Conservation (phyloP, 2,888 invertebrate genomes). For the Drosophila mimica region DNA sequence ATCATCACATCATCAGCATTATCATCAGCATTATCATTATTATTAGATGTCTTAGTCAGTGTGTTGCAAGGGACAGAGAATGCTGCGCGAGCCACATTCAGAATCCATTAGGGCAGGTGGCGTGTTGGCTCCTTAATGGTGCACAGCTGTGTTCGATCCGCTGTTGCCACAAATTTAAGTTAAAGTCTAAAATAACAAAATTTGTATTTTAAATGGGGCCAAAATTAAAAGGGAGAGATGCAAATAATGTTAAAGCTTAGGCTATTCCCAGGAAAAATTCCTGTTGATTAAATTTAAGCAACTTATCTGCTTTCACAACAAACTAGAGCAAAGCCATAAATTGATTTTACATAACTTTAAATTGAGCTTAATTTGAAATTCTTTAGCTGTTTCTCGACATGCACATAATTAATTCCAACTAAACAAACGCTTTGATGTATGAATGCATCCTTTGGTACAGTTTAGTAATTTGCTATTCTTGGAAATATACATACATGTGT, state of each 20-base stretch:
- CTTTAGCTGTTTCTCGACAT: background rate
- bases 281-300: background rate
- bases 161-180: background rate
- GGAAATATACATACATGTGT: background rate
- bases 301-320: background rate
- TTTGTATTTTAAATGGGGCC: background rate
- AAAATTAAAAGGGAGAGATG: background rate
- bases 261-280: background rate
- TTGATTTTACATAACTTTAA: background rate
- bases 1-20: conserved; percentile 44
- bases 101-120: background rate
- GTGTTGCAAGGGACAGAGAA: background rate
- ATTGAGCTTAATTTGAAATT: background rate
- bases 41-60: conserved; percentile 7
- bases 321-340: background rate
- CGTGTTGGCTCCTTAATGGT: background rate
- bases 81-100: background rate
- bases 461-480: background rate
- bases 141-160: background rate
- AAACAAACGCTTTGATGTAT: background rate
- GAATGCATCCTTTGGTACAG: background rate
- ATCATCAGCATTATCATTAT: background rate
- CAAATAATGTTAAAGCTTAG: background rate
- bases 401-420: background rate
- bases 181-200: background rate